Evolutionary conservation across 1,140 invertebrate species (phyloP), one percentile per base, ranked within the genome.

Genomic region (Drosophila quadrilineata): DNA sequence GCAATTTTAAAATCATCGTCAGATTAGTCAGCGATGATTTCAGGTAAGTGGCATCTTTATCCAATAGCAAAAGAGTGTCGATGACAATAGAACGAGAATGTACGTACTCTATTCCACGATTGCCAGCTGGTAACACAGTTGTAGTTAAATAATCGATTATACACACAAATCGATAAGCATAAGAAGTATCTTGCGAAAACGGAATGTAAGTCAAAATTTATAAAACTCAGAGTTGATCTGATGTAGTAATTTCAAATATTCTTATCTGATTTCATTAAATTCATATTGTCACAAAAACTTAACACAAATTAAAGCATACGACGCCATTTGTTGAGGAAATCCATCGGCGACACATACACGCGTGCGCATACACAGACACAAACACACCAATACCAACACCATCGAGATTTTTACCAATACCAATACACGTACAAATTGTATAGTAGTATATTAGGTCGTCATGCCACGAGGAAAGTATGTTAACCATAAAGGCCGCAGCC

Each of bases 401-500:
- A 26, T 8, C n/a, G n/a, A n/a, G n/a, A n/a, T n/a, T n/a, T n/a
- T n/a, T n/a, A n/a, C n/a, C 5, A 35, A 28, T 53, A 63, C 49
- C 16, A 33, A 43, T 53, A 53, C 45, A 36, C 10, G 12, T 22
- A 53, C 56, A 9, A 24, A 59, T 52, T 52, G 12, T 36, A 19
- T 60, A 62, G 33, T 33, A 67, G 57, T 40, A 35, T 36, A 50
- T 54, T 57, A 6, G 17, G 35, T 57, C 73, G 71, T 33, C 66
- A 89, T 89, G 87, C 87, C 87, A 82, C 87, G 84, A 95, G 95
- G 95, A 91, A 96, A 96, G 91, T 96, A 93, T 82, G 94, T 95
- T 10, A 96, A 96, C 90, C 96, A 98, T 88, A 99, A 99, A 90
- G 98, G 97, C 26, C 93, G 96, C 54, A 94, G 94, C 82, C 95